A percentile compares a stretch with the other conserved stretches of the same genome.
Evolutionary conservation across 2,797 vertebrate genomes (phyloP).

Genomic region (Arnoldichthys spilopterus): DNA sequence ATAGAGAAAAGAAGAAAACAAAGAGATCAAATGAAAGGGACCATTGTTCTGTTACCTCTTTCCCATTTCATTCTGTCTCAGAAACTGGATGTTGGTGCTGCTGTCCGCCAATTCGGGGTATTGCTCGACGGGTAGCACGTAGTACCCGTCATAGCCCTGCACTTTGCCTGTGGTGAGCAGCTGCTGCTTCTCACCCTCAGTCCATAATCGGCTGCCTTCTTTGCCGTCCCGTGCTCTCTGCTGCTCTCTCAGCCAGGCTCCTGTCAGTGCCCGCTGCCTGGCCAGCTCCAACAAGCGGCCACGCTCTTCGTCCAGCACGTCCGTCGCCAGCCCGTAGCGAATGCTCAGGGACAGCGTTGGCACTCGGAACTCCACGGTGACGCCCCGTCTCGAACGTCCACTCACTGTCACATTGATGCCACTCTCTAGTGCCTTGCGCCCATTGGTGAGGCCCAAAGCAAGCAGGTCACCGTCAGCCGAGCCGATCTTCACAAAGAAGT

Average conservation of each 20-base stretch:
- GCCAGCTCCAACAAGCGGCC: slow-evolving; percentile 93
- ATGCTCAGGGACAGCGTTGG: slow-evolving; percentile 89
- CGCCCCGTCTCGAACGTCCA: slow-evolving; percentile 94
- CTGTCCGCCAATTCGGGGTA: slow-evolving; percentile 99
- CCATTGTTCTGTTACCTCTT: slow-evolving; percentile 96
- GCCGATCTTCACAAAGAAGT: slow-evolving; percentile 97
- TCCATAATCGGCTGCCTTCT: slow-evolving; percentile 96
- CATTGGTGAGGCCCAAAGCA: slow-evolving; percentile 90
- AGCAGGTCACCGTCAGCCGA: slow-evolving; percentile 91
- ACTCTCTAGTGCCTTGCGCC: slow-evolving; percentile 91
- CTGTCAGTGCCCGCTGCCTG: slow-evolving; percentile 89
- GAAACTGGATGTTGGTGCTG: slow-evolving; percentile 99
- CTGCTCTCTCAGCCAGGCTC: slow-evolving; percentile 95
- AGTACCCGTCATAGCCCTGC: slow-evolving; percentile 98
- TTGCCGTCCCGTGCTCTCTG: slow-evolving; percentile 92
- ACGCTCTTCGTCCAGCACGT: slow-evolving; percentile 94
- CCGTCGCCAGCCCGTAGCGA: slow-evolving; percentile 89
- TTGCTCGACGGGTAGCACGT: slow-evolving; percentile 97
- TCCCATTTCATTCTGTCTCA: slow-evolving; percentile 99
- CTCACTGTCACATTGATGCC: slow-evolving; percentile 94
- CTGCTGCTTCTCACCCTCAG: slow-evolving; percentile 97
- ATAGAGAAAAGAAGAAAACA: slow-evolving; percentile 36
- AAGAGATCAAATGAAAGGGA: slow-evolving; percentile 46
- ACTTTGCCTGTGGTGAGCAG: slow-evolving; percentile 92
- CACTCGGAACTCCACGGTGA: slow-evolving; percentile 91